These are phyloP conservation scores for Gryllus bimaculatus DNA, from an alignment of 1,140 invertebrate species.

Conservation along the genomic window DNA sequence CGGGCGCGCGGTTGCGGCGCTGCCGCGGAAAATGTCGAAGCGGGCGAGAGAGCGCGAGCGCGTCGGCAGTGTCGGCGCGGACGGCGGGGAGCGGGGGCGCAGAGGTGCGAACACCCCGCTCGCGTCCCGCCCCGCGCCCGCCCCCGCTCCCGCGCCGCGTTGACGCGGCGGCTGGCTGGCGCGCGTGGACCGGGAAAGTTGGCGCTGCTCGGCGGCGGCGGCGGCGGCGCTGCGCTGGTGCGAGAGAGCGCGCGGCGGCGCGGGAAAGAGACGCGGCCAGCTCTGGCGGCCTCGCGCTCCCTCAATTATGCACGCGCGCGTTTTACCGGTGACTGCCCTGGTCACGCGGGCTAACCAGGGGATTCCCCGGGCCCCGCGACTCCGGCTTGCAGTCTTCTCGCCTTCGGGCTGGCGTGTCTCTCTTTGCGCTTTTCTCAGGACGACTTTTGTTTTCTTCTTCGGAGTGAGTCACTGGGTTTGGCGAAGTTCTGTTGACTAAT, in stretches of 20 bases:
- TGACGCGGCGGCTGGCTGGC: too few species aligned
- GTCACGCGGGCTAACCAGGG: neutral
- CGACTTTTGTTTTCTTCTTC: too few species aligned
- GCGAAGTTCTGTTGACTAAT: too few species aligned
- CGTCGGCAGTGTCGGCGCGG: neutral
- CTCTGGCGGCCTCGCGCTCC: neutral
- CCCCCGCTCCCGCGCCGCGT: neutral
- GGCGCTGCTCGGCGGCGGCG: neutral
- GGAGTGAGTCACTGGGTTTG: too few species aligned
- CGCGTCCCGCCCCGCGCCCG: neutral
- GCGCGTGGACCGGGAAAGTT: neutral
- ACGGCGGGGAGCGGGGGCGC: neutral
- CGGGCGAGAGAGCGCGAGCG: conserved; percentile 12
- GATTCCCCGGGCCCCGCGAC: neutral
- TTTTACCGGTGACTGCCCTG: neutral
- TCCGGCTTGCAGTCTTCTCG: too few species aligned
- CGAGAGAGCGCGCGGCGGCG: neutral
- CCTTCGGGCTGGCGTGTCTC: too few species aligned
- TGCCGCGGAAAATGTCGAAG: neutral
- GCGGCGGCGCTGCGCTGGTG: too few species aligned
- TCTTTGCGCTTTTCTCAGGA: too few species aligned
- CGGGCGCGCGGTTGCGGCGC: conserved; percentile 10
- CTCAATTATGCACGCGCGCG: neutral
- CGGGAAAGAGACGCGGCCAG: neutral
- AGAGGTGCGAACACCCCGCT: conserved; percentile 13